These are phyloP conservation scores for Argyrosomus japonicus DNA, from an alignment of 2,113 vertebrate genomes.

Conservation along the genomic window DNA sequence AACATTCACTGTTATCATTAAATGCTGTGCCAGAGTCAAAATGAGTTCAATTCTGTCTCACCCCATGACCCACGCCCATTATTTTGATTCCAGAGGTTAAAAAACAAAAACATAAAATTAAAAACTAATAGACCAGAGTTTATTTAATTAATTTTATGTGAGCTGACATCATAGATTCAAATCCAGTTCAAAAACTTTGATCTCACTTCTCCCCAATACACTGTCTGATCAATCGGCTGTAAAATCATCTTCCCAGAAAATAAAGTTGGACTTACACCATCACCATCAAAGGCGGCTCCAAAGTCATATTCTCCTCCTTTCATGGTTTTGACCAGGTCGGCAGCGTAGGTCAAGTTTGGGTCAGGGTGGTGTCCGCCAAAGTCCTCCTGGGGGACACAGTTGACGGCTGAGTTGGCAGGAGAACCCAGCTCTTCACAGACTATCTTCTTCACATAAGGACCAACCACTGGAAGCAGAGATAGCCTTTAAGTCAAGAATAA, in stretches of 20 bases:
- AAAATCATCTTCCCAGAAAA: background rate
- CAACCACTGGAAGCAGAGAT: conserved; percentile 87
- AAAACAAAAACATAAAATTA: conserved; percentile 1
- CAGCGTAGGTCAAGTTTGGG: conserved; percentile 96
- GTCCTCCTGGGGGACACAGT: conserved; percentile 93
- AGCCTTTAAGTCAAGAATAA: background rate
- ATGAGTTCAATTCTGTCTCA: conserved; percentile 7
- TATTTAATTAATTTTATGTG: conserved; percentile 18
- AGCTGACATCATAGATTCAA: conserved; percentile 37
- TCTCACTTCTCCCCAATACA: background rate
- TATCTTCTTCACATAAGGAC: conserved; percentile 97
- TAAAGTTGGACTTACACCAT: conserved; percentile 87
- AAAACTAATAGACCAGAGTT: conserved; percentile 15
- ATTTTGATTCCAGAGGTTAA: background rate
- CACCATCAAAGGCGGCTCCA: conserved; percentile 97
- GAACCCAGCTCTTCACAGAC: conserved; percentile 96
- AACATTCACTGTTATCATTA: conserved; percentile 24
- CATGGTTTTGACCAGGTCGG: conserved; percentile 96
- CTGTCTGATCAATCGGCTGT: background rate
- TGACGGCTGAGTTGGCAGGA: conserved; percentile 93
- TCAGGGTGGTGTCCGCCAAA: conserved; percentile 99
- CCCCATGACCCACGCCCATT: background rate
- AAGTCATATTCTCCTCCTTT: conserved; percentile 96
- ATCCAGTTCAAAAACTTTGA: conserved; percentile 4
- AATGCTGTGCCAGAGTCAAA: conserved; percentile 11